Percentiles rank a stretch among this genome's conserved stretches.
Conservation (phyloP, 1,140 invertebrate genomes). For the Thaumetopoea pityocampa region DNA sequence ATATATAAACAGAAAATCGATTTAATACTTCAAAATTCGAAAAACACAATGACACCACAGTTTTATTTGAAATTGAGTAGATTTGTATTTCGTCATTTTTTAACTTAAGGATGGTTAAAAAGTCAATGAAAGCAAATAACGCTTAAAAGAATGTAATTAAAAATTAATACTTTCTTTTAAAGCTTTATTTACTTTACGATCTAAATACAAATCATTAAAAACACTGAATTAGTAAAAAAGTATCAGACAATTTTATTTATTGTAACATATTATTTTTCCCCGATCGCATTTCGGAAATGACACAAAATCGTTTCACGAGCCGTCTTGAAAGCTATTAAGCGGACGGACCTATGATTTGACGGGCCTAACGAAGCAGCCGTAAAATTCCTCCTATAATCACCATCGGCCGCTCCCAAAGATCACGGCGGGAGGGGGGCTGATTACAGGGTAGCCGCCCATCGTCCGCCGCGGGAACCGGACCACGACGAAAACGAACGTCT, state of each 20-base stretch:
- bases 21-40: too few species aligned
- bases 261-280: slow-evolving; percentile 11
- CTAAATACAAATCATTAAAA: too few species aligned
- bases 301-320: slow-evolving; percentile 41
- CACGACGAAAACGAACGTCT: slow-evolving; percentile 23
- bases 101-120: too few species aligned
- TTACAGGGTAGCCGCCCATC: slow-evolving; percentile 63
- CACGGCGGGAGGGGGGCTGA: slow-evolving; percentile 31
- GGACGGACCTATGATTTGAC: slow-evolving; percentile 56
- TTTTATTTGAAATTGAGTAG: too few species aligned
- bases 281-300: slow-evolving; percentile 37
- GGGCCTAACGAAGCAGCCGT: slow-evolving; percentile 51
- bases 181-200: too few species aligned
- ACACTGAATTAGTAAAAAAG: too few species aligned
- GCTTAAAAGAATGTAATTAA: slow-evolving; percentile 47
- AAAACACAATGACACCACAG: too few species aligned
- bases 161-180: slow-evolving; percentile 12
- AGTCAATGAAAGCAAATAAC: slow-evolving; percentile 15
- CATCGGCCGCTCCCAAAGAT: slow-evolving; percentile 29
- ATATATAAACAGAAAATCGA: too few species aligned
- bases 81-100: too few species aligned
- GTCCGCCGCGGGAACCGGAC: slow-evolving; percentile 20
- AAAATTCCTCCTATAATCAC: slow-evolving; percentile 53
- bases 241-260: too few species aligned
- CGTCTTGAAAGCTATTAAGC: slow-evolving; percentile 30